Base-by-base conservation (phyloP, 2,113 vertebrate genomes). In the Archocentrus centrarchus region DNA sequence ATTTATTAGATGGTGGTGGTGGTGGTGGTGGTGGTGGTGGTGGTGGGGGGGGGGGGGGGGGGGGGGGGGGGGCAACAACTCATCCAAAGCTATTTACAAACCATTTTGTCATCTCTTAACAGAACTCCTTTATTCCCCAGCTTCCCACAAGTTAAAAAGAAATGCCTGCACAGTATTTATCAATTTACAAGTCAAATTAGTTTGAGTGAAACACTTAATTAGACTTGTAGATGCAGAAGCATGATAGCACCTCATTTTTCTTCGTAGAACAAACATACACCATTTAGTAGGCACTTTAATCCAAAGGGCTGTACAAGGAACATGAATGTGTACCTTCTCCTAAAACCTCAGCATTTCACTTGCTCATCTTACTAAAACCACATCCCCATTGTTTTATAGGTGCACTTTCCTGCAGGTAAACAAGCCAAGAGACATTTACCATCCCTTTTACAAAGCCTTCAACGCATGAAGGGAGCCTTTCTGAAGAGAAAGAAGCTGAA, bases 181-280 rank as follows among this genome's bases (percentile, higher is more conserved):
- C 75, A 82, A 87, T 94, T 93, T 93, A 82, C 79, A 92, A 94
- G 88, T 94, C 89, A 93, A 92, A 92, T 88, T 27, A 59, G 61
- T 82, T n/a, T 14, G 41, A 89, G 80, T 81, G 76, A 88, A 87
- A 85, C 79, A 80, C 77, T 90, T 88, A 68, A 92, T 93, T 93
- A 87, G 87, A 92, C 86, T 94, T 93, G 83, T 90, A 94, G 83
- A 93, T 93, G 79, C 47, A 50, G 79, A 77, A 84, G 87, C 83
- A 87, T 81, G 87, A 91, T 89, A 89, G 80, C 77, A 77, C 68
- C 82, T 88, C 58, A 39, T 84, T 89, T 85, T 44, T 73, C 57
- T 75, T 75, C 64, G 78, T 55, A 73, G 75, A 86, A 75, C 68
- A 85, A 90, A 84, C 58, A 77, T 18, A 62, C 57, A 57, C 62